Evolutionary conservation across 2,113 vertebrate species (phyloP), one percentile per base, ranked within the genome.

Genomic region (Notothenia rossii): DNA sequence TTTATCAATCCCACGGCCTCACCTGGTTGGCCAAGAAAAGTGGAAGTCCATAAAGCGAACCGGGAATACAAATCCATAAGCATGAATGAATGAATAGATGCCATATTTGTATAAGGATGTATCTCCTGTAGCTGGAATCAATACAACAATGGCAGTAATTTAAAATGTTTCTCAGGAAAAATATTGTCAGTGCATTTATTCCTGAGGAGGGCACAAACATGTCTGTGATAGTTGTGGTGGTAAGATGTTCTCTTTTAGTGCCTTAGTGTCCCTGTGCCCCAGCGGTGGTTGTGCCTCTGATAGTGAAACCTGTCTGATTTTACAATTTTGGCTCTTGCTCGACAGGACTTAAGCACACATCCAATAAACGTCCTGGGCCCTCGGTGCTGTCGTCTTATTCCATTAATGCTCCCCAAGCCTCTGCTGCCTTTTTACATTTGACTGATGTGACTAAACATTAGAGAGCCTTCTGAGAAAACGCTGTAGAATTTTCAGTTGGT

Each of bases 311-410:
- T 36, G 7, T 15, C 45, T 61, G 17, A 49, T 5, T n/a, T n/a
- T n/a, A n/a, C n/a, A n/a, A n/a, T 56, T 54, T 60, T 62, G 15
- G 48, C 20, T 33, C 36, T 36, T 40, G 29, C 18, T 54, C 17
- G 49, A 36, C 40, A 56, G 25, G 60, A 63, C 6, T 64, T n/a
- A 69, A 33, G 29, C 7, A 4, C 22, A 9, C 17, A 64, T 50
- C 49, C 7, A 25, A 45, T 53, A 59, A 77, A 74, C 25, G 17
- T 53, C 11, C 53, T 22, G 20, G 51, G 20, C 29, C 10, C 36
- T 54, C 68, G 14, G 15, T 54, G 18, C 18, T 14, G 7, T 74
- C 59, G 36, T 72, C 55, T 54, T 73, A 69, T 83, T 63, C 63
- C 6, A 48, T 61, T 68, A 67, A 46, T 17, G 7, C 9, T 17